Evolutionary conservation across 2,797 vertebrate genomes (phyloP).

Genomic region (Phyllotis vaccarum): DNA sequence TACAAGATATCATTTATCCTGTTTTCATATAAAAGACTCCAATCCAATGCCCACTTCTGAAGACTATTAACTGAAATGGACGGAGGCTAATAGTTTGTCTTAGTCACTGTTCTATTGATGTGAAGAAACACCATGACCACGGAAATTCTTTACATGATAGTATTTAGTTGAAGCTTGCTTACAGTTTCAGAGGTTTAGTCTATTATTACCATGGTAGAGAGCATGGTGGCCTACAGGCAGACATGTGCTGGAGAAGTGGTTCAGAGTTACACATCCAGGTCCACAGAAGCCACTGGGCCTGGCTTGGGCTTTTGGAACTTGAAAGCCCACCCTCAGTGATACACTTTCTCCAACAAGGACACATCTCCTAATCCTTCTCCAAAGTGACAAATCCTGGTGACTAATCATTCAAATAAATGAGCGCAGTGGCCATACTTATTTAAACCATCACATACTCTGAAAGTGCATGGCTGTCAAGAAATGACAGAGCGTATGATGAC

Average conservation of each 20-base stretch:
- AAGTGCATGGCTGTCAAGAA: background rate
- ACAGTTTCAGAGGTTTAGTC: background rate
- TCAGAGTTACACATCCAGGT: background rate
- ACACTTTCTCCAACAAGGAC: background rate
- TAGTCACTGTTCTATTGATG: background rate
- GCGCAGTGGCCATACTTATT: background rate
- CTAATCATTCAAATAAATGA: background rate
- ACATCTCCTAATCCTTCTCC: background rate
- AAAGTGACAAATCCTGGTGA: background rate
- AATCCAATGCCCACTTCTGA: background rate
- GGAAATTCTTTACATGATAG: background rate
- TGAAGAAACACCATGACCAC: background rate
- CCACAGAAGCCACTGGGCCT: background rate
- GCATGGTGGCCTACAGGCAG: background rate
- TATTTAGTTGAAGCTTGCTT: background rate
- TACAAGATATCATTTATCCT: background rate
- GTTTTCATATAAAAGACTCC: slow-evolving; percentile 4
- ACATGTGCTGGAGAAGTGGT: background rate
- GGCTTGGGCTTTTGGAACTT: background rate
- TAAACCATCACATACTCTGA: background rate
- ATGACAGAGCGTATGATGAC: background rate
- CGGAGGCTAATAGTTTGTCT: background rate
- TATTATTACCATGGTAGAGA: background rate
- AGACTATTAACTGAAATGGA: background rate
- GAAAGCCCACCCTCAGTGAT: background rate